Evolutionary conservation across 2,113 vertebrate species (phyloP).

Genomic region (Cheilinus undulatus): DNA sequence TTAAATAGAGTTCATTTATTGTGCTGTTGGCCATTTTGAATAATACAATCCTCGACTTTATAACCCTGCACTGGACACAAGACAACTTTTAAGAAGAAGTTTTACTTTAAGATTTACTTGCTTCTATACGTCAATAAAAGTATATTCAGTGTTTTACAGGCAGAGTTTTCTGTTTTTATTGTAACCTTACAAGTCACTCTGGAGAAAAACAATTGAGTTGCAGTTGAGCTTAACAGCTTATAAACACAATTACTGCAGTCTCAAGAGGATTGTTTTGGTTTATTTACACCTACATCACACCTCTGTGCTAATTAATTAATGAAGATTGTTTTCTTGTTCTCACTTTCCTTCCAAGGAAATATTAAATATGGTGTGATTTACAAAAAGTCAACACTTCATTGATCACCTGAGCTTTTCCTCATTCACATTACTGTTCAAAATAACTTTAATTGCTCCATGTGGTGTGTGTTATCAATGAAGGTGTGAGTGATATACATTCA

Average conservation of each 20-base stretch:
- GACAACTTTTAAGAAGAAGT: no score
- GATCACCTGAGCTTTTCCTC: slow-evolving; percentile 72
- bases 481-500: slow-evolving; percentile 69
- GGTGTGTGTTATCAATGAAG: slow-evolving; percentile 76
- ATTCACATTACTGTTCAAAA: slow-evolving; percentile 74
- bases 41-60: no score
- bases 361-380: slow-evolving; percentile 41
- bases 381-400: slow-evolving; percentile 57
- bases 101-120: no score
- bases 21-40: no score
- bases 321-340: slow-evolving; percentile 46
- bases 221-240: neutral
- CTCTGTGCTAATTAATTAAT: slow-evolving; percentile 24
- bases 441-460: slow-evolving; percentile 70
- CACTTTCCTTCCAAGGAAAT: slow-evolving; percentile 28
- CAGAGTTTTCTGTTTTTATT: no score
- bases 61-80: no score
- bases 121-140: no score
- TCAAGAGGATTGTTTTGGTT: neutral
- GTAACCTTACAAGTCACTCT: no score
- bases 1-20: no score
- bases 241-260: slow-evolving; percentile 23
- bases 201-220: slow-evolving; percentile 35
- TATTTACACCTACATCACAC: slow-evolving; percentile 35
- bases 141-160: slow-evolving; percentile 52